A percentile compares a stretch with the other conserved stretches of the same genome.
phyloP scores from a whole-genome alignment of 2,888 invertebrate species.

The Diaperis boleti region DNA sequence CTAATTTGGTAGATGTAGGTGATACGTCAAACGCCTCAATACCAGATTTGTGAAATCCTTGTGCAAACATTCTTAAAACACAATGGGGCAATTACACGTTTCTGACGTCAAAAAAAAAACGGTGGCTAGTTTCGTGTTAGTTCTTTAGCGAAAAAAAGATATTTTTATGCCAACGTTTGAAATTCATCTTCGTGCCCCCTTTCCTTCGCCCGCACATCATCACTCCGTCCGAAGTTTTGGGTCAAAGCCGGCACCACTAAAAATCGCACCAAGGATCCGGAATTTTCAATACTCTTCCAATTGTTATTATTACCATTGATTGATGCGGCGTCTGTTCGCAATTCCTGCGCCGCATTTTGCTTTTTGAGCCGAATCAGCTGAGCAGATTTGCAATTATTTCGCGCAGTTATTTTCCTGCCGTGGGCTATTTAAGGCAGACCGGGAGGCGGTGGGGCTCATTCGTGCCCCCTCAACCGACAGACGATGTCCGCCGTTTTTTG shows the following conservation, averaged over 20 bases:
- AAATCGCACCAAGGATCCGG: slow-evolving; percentile 7
- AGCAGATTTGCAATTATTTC: slow-evolving; percentile 24
- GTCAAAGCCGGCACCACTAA: slow-evolving; percentile 19
- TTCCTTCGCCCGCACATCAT: too few relatives aligned
- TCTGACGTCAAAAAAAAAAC: too few relatives aligned
- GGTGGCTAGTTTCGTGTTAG: too few relatives aligned
- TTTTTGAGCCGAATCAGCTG: slow-evolving; percentile 28
- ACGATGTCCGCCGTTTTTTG: not conserved
- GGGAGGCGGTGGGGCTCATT: slow-evolving; percentile 25
- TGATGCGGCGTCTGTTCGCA: slow-evolving; percentile 1
- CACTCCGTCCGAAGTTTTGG: not conserved
- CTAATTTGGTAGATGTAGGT: too few relatives aligned
- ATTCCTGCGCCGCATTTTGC: slow-evolving; percentile 6
- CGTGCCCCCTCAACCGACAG: slow-evolving; percentile 22
- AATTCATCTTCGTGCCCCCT: too few relatives aligned
- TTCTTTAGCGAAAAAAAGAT: too few relatives aligned
- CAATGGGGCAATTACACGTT: too few relatives aligned
- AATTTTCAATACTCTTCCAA: not conserved
- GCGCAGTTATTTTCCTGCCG: slow-evolving; percentile 42
- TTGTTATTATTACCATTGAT: slow-evolving; percentile 14
- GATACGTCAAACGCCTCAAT: too few relatives aligned
- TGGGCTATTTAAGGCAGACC: slow-evolving; percentile 41
- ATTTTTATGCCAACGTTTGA: too few relatives aligned
- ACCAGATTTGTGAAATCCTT: too few relatives aligned
- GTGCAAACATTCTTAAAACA: too few relatives aligned